phyloP scores from a whole-genome alignment of 2,888 invertebrate species.

The Drosophila paranaensis region DNA sequence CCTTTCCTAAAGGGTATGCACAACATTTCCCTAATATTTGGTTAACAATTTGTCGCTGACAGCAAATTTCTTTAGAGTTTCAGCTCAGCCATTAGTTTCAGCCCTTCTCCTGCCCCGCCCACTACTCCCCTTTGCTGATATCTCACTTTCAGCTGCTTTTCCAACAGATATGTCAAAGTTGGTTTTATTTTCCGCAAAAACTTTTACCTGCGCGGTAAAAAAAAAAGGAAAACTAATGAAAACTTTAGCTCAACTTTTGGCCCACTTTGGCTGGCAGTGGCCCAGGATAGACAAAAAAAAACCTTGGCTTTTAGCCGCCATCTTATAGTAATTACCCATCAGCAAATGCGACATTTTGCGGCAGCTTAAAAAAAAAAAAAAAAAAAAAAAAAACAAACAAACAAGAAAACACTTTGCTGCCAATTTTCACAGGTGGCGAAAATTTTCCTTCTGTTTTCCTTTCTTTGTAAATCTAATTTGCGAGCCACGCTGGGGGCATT shows the following conservation, averaged over 20 bases:
- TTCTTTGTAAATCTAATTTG: conserved; percentile 64
- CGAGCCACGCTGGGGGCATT: conserved; percentile 10
- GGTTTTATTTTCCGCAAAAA: conserved; percentile 5
- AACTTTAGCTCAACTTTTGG: conserved; percentile 28
- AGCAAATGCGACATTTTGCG: conserved; percentile 34
- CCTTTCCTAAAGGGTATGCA: too few species aligned
- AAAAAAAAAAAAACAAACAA: not conserved
- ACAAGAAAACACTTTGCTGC: not conserved
- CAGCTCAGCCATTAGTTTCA: conserved; percentile 4
- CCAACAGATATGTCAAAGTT: conserved; percentile 22
- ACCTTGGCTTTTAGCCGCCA: conserved; percentile 37
- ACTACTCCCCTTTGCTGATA: not conserved
- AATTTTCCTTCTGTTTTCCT: not conserved
- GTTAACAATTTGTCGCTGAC: not conserved
- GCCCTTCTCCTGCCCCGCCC: not conserved
- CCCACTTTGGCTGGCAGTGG: conserved; percentile 8
- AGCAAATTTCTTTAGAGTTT: not conserved
- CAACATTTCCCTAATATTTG: not conserved
- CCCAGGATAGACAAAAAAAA: not conserved
- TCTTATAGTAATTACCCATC: conserved; percentile 37
- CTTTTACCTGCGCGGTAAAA: conserved; percentile 8
- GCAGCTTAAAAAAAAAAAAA: conserved; percentile 6
- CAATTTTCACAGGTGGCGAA: conserved; percentile 10
- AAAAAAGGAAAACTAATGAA: conserved; percentile 7
- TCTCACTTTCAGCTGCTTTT: not conserved